Evolutionary conservation across 2,113 vertebrate genomes (phyloP), one percentile per base, ranked within the genome.

Genomic region (Labrus mixtus): DNA sequence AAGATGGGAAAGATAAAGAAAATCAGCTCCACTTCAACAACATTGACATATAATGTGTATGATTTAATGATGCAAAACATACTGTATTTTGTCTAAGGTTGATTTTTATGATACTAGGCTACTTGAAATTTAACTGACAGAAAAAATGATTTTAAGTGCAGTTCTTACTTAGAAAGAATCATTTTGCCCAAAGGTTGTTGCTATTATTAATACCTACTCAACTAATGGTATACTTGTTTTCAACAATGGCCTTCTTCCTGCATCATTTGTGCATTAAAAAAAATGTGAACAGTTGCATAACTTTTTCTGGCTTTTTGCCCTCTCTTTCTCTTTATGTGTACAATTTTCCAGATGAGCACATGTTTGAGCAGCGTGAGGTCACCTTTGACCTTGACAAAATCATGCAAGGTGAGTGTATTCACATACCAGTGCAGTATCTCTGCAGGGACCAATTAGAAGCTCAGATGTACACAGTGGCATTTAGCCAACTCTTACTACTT

Each of bases 351-450:
- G 84, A 89, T 75, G 72, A 75, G 8, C 16, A 0, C 8, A 3
- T 10, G 4, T 0, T 16, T 8, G 72, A 59, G 48, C 91, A 91
- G 78, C 66, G 22, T n/a, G 85, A 80, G 12, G 19, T 86, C 74
- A 76, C 55, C 69, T 72, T 86, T 78, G 85, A 90, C 55, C 15
- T 64, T 48, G 2, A 63, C 22, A 1, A 71, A 20, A n/a, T 75
- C 56, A 56, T 73, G n/a, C 19, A 60, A 89, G 87, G 90, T 91
- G 37, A 37, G 78, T 78, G 13, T 65, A 10, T 81, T 86, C 66
- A 59, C 76, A 57, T 51, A 10, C 12, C n/a, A 17, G 17, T 37
- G 66, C 61, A 43, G 41, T 53, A 37, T 77, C 37, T 77, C 46
- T 65, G 15, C 23, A 50, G 51, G 50, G 8, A 53, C 41, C 74